These are phyloP conservation scores for Cyclina sinensis DNA, from an alignment of 1,140 invertebrate genomes.

Conservation along the genomic window DNA sequence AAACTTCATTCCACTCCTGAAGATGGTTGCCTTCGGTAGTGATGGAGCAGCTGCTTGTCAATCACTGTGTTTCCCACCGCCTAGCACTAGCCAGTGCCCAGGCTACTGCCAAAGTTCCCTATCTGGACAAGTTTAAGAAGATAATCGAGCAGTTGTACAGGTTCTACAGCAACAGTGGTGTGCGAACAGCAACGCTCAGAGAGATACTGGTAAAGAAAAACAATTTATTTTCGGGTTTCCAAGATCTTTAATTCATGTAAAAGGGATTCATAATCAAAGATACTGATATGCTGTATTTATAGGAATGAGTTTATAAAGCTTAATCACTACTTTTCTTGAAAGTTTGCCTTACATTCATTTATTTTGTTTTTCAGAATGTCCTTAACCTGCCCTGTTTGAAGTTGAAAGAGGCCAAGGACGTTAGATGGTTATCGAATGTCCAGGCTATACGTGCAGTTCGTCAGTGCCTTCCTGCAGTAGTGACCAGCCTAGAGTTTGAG, in stretches of 20 bases:
- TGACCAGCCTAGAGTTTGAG: conserved; percentile 24
- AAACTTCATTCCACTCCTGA: neutral
- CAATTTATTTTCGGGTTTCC: neutral
- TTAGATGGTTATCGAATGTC: conserved; percentile 20
- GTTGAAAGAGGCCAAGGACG: conserved; percentile 40
- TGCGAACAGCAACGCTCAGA: neutral
- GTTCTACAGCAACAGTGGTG: conserved; percentile 18
- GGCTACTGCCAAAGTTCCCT: neutral
- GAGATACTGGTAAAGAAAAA: neutral
- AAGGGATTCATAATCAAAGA: too few relatives aligned
- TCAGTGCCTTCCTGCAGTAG: neutral
- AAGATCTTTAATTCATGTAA: too few relatives aligned
- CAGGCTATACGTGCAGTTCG: neutral
- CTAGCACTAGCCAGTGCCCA: conserved; percentile 9
- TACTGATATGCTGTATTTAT: too few relatives aligned
- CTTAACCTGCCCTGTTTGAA: neutral
- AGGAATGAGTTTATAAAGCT: too few relatives aligned
- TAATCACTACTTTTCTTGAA: too few relatives aligned
- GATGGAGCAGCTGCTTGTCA: neutral
- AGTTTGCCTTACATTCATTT: too few relatives aligned
- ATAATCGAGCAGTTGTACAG: conserved; percentile 1
- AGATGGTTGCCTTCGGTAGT: conserved; percentile 27
- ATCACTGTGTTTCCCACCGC: conserved; percentile 5
- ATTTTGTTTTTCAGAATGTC: too few relatives aligned
- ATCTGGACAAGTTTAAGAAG: neutral